Base-by-base conservation (phyloP, 2,113 vertebrate genomes). In the Jacana jacana region DNA sequence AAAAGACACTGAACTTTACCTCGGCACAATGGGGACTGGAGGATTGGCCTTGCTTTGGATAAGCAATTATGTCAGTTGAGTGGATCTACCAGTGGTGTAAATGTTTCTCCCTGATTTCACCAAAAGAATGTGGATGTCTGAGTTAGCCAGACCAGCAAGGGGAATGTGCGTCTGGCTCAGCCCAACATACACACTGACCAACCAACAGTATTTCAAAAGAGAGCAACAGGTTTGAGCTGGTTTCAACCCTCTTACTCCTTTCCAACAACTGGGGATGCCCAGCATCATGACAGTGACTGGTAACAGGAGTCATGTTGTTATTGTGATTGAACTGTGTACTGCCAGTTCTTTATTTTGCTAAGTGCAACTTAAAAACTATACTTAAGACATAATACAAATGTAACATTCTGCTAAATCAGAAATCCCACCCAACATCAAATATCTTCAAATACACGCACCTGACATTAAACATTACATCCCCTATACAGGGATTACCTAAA, bases 201-300 rank as follows among this genome's bases (percentile, higher is more conserved):
- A 48, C 23, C 14, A 9, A 60, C 17, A 63, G 11, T 17, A 77
- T 40, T 64, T 40, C 51, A 68, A 18, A 19, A 57, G 35, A 49
- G 5, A 44, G 9, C 22, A 86, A n/a, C 10, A 51, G 39, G 23
- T 24, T 37, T 66, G n/a, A 61, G 60, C 33, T 73, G 24, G 11
- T 68, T 70, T 80, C 37, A 91, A 31, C 7, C 17, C 64, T 83
- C 8, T 28, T 3, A 17, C 7, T 46, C 31, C 33, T 46, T 51
- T 23, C 44, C 2, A 0, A 19, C 0, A 0, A 42, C 20, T 25
- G 25, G 13, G 20, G 35, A 65, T 28, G 27, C 9, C 19, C 60
- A 81, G 33, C 3, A 0, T 13, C 19, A 14, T 12, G 33, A 25
- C 0, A 0, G 48, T n/a, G 16, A 54, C n/a, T 22, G n/a, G 37